Conservation (phyloP, 2,113 vertebrate species). For the Columba janthina region DNA sequence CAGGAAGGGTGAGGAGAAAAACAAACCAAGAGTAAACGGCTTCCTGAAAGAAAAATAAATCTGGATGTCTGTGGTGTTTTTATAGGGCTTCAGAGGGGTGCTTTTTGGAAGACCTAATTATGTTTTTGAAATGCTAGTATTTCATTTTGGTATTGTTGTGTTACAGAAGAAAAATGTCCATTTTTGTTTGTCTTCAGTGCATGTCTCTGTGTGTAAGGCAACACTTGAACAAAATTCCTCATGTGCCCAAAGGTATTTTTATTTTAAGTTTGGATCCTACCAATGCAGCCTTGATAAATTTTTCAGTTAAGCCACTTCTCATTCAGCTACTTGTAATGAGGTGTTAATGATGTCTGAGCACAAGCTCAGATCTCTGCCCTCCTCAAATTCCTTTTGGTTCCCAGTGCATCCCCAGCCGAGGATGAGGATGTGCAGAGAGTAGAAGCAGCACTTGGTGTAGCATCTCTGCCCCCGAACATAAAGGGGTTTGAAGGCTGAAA, state of each 20-base stretch:
- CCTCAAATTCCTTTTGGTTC: neutral
- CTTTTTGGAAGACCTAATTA: constrained; percentile 48
- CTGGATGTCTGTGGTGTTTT: constrained; percentile 56
- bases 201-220: neutral
- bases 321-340: neutral
- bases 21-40: constrained; percentile 41
- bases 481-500: neutral
- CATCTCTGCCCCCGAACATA: neutral
- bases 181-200: neutral
- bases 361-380: neutral
- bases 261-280: neutral
- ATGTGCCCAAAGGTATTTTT: neutral
- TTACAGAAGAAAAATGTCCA: constrained; percentile 43
- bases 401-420: neutral
- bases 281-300: neutral
- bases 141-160: constrained; percentile 51
- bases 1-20: constrained; percentile 1
- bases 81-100: constrained; percentile 35
- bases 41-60: constrained; percentile 64
- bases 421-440: no score
- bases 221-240: neutral
- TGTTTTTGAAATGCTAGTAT: constrained; percentile 46
- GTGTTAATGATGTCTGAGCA: neutral
- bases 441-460: no score
- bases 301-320: neutral